A percentile compares a stretch with the other conserved stretches of the same genome.
Evolutionary conservation across 1,140 invertebrate species (phyloP).

Genomic region (Mizuhopecten yessoensis): DNA sequence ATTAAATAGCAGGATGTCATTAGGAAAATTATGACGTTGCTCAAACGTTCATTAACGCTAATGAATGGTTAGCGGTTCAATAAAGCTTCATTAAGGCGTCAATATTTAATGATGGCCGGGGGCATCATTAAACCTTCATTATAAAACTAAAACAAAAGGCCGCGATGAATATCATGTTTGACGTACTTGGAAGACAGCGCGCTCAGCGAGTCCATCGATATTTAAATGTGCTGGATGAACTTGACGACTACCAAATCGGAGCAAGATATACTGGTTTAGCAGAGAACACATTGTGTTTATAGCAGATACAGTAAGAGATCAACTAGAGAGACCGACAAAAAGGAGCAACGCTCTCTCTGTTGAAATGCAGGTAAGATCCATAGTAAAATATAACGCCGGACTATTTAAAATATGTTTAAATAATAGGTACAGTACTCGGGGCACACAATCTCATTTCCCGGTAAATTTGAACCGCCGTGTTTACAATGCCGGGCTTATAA

Average conservation of each 20-base stretch:
- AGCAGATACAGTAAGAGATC: not conserved
- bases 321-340: not conserved
- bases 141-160: not conserved
- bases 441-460: no score
- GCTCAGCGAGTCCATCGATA: not conserved
- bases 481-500: no score
- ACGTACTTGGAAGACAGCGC: not conserved
- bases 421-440: no score
- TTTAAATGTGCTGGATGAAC: not conserved
- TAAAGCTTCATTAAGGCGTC: not conserved
- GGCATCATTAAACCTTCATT: not conserved
- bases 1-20: no score
- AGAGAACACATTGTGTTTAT: not conserved
- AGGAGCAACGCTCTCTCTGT: not conserved
- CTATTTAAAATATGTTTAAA: no score
- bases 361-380: not conserved
- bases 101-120: not conserved
- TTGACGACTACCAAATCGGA: not conserved
- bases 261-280: not conserved
- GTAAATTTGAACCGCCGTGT: no score
- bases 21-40: no score
- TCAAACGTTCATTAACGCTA: no score
- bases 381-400: no score
- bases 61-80: no score
- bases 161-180: not conserved